Conservation (phyloP, 2,888 invertebrate species). For the Leucophenga maculata region DNA sequence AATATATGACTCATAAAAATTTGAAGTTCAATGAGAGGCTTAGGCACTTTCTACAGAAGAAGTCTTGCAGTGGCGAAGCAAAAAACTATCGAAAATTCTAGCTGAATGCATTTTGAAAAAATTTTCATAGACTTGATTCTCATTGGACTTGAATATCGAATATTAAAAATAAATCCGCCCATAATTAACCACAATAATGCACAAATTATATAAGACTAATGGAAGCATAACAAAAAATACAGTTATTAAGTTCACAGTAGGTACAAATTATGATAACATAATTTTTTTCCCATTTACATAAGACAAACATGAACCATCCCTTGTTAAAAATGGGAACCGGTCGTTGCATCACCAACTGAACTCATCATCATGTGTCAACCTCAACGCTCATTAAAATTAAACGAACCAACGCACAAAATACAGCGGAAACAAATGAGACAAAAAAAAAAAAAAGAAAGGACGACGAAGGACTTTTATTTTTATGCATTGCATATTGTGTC, state of each 20-base stretch:
- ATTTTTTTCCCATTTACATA: slow-evolving; percentile 55
- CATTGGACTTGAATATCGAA: too few relatives aligned
- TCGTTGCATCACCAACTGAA: slow-evolving; percentile 43
- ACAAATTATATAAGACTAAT: slow-evolving; percentile 56
- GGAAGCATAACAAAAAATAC: slow-evolving; percentile 44
- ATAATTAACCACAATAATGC: slow-evolving; percentile 62
- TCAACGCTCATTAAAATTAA: slow-evolving; percentile 65
- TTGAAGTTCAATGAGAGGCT: too few relatives aligned
- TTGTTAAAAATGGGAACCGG: slow-evolving; percentile 31
- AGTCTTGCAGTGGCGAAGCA: too few relatives aligned
- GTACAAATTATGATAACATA: slow-evolving; percentile 56
- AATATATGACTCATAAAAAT: too few relatives aligned
- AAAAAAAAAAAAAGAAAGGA: too few relatives aligned
- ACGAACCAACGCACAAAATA: slow-evolving; percentile 58
- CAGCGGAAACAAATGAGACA: neutral
- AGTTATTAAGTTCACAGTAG: slow-evolving; percentile 39
- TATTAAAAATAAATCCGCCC: too few relatives aligned
- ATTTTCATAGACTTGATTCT: too few relatives aligned
- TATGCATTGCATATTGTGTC: slow-evolving; percentile 6
- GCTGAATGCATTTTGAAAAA: too few relatives aligned
- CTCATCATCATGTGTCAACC: slow-evolving; percentile 34
- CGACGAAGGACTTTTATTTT: neutral
- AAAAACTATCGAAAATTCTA: too few relatives aligned
- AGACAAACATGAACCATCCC: slow-evolving; percentile 43
- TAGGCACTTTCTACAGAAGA: too few relatives aligned